These are phyloP conservation scores for Rhaphigaster nebulosa DNA, from an alignment of 2,888 invertebrate genomes.

Conservation along the genomic window DNA sequence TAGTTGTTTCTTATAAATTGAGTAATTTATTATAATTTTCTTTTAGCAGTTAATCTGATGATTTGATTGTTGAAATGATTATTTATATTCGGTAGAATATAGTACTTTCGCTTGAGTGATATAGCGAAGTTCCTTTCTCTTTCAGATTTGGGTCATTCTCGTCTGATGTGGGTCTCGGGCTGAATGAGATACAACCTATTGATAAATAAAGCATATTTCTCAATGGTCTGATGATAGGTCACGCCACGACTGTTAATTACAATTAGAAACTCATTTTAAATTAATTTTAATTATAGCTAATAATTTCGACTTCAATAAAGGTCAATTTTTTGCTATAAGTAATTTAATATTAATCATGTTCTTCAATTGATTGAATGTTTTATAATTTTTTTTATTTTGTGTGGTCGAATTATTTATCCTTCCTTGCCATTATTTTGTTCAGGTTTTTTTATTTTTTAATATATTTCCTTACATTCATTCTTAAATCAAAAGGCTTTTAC, in stretches of 20 bases:
- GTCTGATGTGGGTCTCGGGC: neutral
- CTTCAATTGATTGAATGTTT: neutral
- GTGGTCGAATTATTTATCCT: neutral
- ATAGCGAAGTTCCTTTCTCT: neutral
- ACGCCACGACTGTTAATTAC: neutral
- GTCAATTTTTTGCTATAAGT: neutral
- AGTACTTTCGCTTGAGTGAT: neutral
- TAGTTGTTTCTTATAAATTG: too few species aligned
- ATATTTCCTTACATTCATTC: neutral
- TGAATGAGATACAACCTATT: neutral
- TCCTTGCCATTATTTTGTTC: neutral
- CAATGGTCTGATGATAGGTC: neutral
- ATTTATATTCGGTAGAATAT: neutral
- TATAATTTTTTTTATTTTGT: neutral
- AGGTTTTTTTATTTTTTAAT: neutral
- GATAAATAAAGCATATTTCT: neutral
- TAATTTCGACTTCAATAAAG: neutral
- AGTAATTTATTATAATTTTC: too few species aligned
- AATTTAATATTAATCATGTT: neutral
- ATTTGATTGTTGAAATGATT: neutral
- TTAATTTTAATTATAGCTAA: neutral
- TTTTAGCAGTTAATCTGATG: neutral
- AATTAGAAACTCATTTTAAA: neutral
- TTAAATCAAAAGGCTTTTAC: neutral
- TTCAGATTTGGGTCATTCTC: slow-evolving; percentile 26